Evolutionary conservation across 2,797 vertebrate species (phyloP).

Genomic region (Lepilemur septentrionalis): DNA sequence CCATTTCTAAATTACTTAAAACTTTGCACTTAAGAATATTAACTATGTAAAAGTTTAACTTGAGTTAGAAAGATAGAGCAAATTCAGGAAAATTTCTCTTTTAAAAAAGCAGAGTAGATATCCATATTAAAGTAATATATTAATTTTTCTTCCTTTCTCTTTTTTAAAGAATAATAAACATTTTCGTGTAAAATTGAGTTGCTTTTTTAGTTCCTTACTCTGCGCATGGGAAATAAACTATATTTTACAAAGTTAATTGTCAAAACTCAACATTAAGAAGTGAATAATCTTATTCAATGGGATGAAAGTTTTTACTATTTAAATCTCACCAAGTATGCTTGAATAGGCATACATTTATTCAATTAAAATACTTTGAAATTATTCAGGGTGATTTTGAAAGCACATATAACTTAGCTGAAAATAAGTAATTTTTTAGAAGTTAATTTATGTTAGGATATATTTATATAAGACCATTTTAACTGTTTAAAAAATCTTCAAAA

Average conservation of each 20-base stretch:
- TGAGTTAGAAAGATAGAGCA: background rate
- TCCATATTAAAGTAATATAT: background rate
- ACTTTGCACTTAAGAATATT: background rate
- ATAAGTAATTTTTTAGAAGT: background rate
- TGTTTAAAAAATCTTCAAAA: background rate
- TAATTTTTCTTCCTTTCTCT: background rate
- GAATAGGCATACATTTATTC: background rate
- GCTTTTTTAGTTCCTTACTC: background rate
- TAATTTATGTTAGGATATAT: background rate
- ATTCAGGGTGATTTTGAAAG: background rate
- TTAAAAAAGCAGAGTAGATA: background rate
- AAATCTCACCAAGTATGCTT: background rate
- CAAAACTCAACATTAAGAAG: background rate
- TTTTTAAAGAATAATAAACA: background rate
- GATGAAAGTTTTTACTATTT: background rate
- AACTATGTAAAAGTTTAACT: background rate
- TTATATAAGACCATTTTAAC: background rate
- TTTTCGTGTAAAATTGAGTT: background rate
- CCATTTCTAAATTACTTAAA: slow-evolving; percentile 7
- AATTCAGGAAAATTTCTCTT: background rate
- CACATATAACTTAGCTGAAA: background rate
- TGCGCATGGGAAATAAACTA: background rate
- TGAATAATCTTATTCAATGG: background rate
- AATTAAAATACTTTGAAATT: background rate
- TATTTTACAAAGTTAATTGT: background rate